phyloP scores from a whole-genome alignment of 2,113 vertebrate species.

The Etia nguti region DNA sequence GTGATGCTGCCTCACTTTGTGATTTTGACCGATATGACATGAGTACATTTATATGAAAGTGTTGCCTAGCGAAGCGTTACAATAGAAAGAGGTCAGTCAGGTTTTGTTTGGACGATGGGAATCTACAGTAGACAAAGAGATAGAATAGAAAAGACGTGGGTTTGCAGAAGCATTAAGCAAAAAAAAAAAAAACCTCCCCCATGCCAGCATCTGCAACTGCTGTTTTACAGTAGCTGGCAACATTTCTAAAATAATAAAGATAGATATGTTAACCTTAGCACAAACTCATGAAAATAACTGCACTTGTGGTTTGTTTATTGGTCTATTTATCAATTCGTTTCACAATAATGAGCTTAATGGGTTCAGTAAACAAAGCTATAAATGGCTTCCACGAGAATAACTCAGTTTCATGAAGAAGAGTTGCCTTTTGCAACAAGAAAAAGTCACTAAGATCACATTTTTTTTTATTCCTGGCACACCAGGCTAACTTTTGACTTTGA shows the following conservation, averaged over 20 bases:
- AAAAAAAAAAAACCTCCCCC: not conserved
- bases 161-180: not conserved
- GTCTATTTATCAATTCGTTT: not conserved
- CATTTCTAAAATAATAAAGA: not conserved
- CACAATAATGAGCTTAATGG: not conserved
- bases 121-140: not conserved
- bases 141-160: not conserved
- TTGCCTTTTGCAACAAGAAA: not conserved
- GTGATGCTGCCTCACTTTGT: not conserved
- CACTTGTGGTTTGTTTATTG: not conserved
- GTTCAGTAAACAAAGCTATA: not conserved
- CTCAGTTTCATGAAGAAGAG: not conserved
- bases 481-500: not conserved
- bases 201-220: not conserved
- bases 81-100: not conserved
- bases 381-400: not conserved
- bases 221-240: not conserved
- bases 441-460: not conserved
- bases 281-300: not conserved
- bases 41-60: not conserved
- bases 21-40: not conserved
- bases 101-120: not conserved
- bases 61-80: not conserved
- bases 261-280: not conserved
- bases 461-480: not conserved